phyloP scores from a whole-genome alignment of 2,113 vertebrate genomes.

The Conger conger region DNA sequence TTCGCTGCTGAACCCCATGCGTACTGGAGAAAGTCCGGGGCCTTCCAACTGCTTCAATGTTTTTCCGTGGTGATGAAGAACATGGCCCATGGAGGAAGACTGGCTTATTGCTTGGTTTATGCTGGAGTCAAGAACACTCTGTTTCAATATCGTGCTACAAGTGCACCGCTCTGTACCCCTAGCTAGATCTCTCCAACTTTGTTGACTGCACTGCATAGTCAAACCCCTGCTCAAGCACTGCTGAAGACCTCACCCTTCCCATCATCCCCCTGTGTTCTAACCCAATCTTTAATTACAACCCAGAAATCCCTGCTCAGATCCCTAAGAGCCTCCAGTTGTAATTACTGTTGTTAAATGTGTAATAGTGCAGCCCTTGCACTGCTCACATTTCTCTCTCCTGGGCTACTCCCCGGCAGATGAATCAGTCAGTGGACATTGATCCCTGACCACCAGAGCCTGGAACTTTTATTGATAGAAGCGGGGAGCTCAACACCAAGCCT shows the following conservation, averaged over 20 bases:
- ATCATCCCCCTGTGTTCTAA: slow-evolving; percentile 18
- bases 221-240: background rate
- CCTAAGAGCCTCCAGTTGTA: slow-evolving; percentile 57
- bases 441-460: slow-evolving; percentile 41
- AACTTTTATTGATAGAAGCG: slow-evolving; percentile 34
- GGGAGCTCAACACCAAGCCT: slow-evolving; percentile 3
- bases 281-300: slow-evolving; percentile 65
- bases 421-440: slow-evolving; percentile 54
- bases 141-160: background rate
- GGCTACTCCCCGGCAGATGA: slow-evolving; percentile 47
- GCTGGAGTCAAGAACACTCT: background rate
- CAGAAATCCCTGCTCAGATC: slow-evolving; percentile 58
- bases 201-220: background rate
- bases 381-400: slow-evolving; percentile 34
- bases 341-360: slow-evolving; percentile 50
- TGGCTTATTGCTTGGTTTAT: background rate
- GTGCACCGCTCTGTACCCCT: background rate
- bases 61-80: background rate
- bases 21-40: background rate
- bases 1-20: background rate
- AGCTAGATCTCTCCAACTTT: background rate
- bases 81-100: background rate
- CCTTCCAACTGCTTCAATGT: slow-evolving; percentile 2
- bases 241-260: background rate
- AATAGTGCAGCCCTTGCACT: slow-evolving; percentile 8